Evolutionary conservation across 2,797 vertebrate genomes (phyloP).

Genomic region (Salarias fasciatus): DNA sequence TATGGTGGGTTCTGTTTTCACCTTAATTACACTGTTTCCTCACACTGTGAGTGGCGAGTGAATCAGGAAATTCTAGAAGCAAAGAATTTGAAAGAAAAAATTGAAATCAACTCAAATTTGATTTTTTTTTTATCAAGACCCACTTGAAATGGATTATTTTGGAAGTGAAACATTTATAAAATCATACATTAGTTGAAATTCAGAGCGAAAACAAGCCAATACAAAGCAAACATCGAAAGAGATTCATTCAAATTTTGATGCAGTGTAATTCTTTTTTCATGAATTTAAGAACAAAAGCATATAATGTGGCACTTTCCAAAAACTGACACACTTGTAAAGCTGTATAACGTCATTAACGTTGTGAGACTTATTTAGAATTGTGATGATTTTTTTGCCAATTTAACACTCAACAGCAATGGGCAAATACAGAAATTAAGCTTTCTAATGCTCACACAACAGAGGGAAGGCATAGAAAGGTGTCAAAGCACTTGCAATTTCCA

Average conservation of each 20-base stretch:
- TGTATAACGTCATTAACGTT: not conserved
- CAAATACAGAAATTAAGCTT: conserved; percentile 15
- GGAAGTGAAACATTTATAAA: not conserved
- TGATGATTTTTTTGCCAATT: conserved; percentile 2
- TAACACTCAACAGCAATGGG: conserved; percentile 1
- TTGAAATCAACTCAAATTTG: not conserved
- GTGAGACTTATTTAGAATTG: conserved; percentile 1
- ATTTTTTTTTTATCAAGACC: not conserved
- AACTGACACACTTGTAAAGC: not conserved
- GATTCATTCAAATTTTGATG: not conserved
- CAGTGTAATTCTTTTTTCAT: not conserved
- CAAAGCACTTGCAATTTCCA: conserved; percentile 19
- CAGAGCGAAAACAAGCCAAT: not conserved
- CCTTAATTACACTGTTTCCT: not conserved
- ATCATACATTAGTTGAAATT: not conserved
- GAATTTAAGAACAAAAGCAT: not conserved
- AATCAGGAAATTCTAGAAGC: not conserved
- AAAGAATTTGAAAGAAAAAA: not conserved
- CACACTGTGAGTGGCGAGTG: not conserved
- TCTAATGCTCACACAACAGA: conserved; percentile 30
- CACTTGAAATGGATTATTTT: conserved; percentile 1
- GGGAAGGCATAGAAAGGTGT: conserved; percentile 10
- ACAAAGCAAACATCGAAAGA: not conserved
- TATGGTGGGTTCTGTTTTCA: not conserved
- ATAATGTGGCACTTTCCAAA: not conserved